These are phyloP conservation scores for Hololepta plana DNA, from an alignment of 2,888 invertebrate genomes.

Conservation along the genomic window DNA sequence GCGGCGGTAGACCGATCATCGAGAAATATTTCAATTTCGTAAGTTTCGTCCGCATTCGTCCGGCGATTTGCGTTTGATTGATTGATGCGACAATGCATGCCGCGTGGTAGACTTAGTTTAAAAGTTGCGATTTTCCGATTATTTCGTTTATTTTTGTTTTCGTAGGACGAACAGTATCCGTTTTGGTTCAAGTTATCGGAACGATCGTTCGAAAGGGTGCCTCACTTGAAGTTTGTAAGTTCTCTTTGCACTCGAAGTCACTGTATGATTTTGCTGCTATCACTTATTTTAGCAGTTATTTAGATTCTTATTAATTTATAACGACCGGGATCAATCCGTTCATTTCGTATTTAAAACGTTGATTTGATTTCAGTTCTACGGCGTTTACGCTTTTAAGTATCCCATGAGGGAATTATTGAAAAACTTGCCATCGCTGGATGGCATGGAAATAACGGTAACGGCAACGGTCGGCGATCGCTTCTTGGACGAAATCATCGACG, in stretches of 20 bases:
- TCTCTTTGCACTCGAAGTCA: too few species aligned
- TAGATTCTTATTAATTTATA: neutral
- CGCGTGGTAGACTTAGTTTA: too few species aligned
- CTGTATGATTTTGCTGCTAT: too few species aligned
- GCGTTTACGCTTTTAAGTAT: conserved; percentile 73
- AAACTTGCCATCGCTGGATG: conserved; percentile 46
- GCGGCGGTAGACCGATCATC: conserved; percentile 19
- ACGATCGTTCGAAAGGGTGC: conserved; percentile 38
- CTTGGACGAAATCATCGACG: conserved; percentile 68
- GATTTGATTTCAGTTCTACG: conserved; percentile 50
- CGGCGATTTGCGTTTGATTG: neutral
- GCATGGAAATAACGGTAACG: conserved; percentile 65
- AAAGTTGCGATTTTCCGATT: too few species aligned
- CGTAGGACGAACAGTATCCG: conserved; percentile 56
- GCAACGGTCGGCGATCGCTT: conserved; percentile 80
- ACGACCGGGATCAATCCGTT: conserved; percentile 1
- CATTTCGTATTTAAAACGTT: neutral
- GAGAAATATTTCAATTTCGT: conserved; percentile 63
- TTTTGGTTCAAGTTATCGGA: conserved; percentile 59
- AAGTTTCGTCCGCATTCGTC: conserved; percentile 24
- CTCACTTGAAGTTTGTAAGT: conserved; percentile 56
- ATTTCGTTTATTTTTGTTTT: too few species aligned
- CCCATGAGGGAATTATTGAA: conserved; percentile 61
- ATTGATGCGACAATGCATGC: neutral
- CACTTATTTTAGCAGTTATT: conserved; percentile 1